A percentile compares a stretch with the other conserved stretches of the same genome.
Evolutionary conservation across 2,888 invertebrate genomes (phyloP).

Genomic region (Lepidocyrtoides sp.): DNA sequence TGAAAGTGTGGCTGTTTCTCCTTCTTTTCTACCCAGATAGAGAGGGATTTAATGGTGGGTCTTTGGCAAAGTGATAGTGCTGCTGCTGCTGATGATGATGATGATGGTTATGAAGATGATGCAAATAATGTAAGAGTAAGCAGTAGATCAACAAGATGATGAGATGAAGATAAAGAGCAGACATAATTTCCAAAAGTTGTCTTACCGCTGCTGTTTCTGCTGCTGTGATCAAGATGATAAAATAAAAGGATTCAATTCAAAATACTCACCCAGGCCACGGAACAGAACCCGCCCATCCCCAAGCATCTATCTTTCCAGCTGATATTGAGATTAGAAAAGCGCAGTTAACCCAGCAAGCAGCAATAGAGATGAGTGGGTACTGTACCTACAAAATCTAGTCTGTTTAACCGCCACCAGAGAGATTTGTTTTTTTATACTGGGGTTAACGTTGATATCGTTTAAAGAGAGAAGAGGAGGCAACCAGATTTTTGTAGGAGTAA

Average conservation of each 20-base stretch:
- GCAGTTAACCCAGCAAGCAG: conserved; percentile 60
- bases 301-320: conserved; percentile 70
- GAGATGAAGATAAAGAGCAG: conserved; percentile 47
- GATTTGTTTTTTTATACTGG: not conserved
- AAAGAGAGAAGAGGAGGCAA: conserved; percentile 33
- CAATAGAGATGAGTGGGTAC: conserved; percentile 3
- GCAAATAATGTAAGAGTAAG: conserved; percentile 6
- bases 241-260: conserved; percentile 76
- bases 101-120: not conserved
- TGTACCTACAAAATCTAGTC: not conserved
- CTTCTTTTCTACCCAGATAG: conserved; percentile 19
- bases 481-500: conserved; percentile 63
- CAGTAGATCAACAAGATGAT: conserved; percentile 44
- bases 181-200: conserved; percentile 61
- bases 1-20: conserved; percentile 27
- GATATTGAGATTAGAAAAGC: conserved; percentile 75
- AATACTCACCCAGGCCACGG: conserved; percentile 26
- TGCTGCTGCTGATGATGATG: not conserved
- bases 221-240: conserved; percentile 68
- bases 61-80: too few relatives aligned
- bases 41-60: conserved; percentile 9
- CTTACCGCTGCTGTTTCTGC: conserved; percentile 52
- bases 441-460: conserved; percentile 2
- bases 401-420: not conserved
- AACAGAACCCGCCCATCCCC: conserved; percentile 65